A percentile compares a stretch with the other conserved stretches of the same genome.
Conservation (phyloP, 2,113 vertebrate genomes). For the Erpornis zantholeuca region DNA sequence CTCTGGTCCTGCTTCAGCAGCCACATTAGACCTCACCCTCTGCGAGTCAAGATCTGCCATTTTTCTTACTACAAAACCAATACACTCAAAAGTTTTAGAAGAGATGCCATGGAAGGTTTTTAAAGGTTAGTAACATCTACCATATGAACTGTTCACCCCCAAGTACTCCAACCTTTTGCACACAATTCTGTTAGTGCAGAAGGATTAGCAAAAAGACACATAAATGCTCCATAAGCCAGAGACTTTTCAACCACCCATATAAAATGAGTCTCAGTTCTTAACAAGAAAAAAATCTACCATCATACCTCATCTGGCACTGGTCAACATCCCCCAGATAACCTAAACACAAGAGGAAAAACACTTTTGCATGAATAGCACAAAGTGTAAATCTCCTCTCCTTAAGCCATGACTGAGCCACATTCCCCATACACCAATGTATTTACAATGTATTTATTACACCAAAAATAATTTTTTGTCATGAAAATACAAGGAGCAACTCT, state of each 20-base stretch:
- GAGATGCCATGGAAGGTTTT: not conserved
- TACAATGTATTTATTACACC: not conserved
- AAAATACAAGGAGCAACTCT: not conserved
- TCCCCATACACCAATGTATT: not conserved
- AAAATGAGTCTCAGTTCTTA: not conserved
- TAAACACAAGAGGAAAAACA: not conserved
- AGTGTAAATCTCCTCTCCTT: not conserved
- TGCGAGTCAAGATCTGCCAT: not conserved
- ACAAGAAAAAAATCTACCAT: not conserved
- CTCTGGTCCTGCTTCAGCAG: not conserved
- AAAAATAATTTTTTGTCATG: not conserved
- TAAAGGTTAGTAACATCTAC: not conserved
- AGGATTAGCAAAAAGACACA: not conserved
- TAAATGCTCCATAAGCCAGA: fast-evolving
- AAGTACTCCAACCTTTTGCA: not conserved
- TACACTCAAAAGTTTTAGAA: not conserved
- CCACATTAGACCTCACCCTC: too few relatives aligned
- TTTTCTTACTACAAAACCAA: not conserved
- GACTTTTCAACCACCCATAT: not conserved
- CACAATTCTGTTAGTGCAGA: not conserved
- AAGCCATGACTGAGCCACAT: fast-evolving
- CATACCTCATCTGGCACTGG: not conserved
- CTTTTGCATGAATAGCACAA: not conserved
- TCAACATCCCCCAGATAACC: not conserved
- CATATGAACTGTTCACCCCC: not conserved